Conservation (phyloP, 2,113 vertebrate genomes). For the Prunella himalayana region DNA sequence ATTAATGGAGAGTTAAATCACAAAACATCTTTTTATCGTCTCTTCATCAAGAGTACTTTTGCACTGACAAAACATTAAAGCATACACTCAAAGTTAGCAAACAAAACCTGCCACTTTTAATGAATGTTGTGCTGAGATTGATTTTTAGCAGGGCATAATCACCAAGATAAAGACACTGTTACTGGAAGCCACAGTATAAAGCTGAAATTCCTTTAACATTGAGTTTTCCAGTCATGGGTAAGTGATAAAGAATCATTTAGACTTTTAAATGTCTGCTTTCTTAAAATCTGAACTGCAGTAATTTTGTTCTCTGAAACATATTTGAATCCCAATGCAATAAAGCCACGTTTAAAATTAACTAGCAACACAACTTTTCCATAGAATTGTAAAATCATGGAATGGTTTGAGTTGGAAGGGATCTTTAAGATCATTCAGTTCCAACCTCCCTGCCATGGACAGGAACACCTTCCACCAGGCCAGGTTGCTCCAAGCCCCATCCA, state of each 20-base stretch:
- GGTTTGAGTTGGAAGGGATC: not conserved
- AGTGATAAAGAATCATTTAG: constrained; percentile 1
- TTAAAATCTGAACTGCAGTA: not conserved
- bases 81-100: not conserved
- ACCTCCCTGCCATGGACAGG: not conserved
- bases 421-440: not conserved
- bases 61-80: not conserved
- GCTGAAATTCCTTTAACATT: not conserved
- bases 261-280: not conserved
- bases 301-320: not conserved
- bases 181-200: not conserved
- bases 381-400: not conserved
- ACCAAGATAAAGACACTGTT: not conserved
- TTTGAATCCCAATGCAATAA: not conserved
- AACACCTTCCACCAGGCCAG: not conserved
- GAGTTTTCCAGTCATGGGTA: not conserved
- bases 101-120: not conserved
- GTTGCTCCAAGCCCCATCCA: not conserved
- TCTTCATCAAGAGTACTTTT: not conserved
- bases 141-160: constrained; percentile 26
- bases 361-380: not conserved
- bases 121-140: not conserved
- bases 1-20: not conserved
- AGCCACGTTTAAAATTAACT: not conserved
- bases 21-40: not conserved